These are phyloP conservation scores for Cephus sareptanus DNA, from an alignment of 2,888 invertebrate species.

Conservation along the genomic window DNA sequence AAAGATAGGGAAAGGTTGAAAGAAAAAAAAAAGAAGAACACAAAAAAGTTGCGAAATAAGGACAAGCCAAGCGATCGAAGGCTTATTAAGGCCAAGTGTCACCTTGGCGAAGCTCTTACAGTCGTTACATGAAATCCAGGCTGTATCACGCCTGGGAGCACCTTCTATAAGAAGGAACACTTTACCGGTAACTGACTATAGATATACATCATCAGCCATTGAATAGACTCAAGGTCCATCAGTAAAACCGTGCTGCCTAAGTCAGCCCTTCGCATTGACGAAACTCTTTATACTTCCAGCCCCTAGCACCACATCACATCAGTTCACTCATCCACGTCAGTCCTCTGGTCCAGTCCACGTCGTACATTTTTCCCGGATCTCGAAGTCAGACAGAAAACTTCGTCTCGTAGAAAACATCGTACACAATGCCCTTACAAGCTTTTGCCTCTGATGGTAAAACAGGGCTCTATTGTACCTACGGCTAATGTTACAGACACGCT, in stretches of 20 bases:
- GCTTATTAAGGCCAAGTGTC: slow-evolving; percentile 61
- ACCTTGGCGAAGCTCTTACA: slow-evolving; percentile 35
- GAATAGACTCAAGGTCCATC: not conserved
- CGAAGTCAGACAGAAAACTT: not conserved
- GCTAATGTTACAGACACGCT: not conserved
- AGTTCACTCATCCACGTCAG: not conserved
- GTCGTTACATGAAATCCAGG: not conserved
- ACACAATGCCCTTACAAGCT: not conserved
- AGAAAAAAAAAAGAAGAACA: not conserved
- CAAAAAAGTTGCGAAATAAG: not conserved
- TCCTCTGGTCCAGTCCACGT: not conserved
- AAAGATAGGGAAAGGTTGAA: not conserved
- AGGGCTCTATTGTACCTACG: not conserved
- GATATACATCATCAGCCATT: not conserved
- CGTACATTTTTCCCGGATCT: not conserved
- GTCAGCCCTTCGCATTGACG: not conserved
- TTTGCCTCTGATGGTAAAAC: not conserved
- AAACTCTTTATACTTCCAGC: not conserved
- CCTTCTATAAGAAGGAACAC: not conserved
- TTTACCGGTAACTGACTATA: not conserved
- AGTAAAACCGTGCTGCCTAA: not conserved
- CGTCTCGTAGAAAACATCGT: not conserved
- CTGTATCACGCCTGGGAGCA: not conserved
- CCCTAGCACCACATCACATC: not conserved
- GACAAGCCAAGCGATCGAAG: slow-evolving; percentile 46